Percentiles rank a stretch among this genome's conserved stretches.
Evolutionary conservation across 2,888 invertebrate genomes (phyloP).

Genomic region (Clusia tigrina): DNA sequence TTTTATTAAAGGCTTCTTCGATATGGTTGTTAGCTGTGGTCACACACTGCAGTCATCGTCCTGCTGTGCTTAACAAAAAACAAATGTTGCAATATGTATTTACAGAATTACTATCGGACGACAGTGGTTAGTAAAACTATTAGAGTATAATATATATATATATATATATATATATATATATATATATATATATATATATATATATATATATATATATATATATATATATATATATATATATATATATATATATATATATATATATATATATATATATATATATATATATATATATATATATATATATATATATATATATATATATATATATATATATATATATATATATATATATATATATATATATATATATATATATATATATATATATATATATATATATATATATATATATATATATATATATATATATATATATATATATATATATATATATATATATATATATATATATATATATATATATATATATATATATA

Average conservation of each 20-base stretch:
- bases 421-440: background rate
- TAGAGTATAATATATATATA: no score
- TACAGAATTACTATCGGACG: constrained; percentile 86
- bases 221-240: background rate
- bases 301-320: background rate
- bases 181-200: background rate
- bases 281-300: background rate
- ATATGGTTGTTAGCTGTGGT: constrained; percentile 87
- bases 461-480: background rate
- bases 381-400: background rate
- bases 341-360: background rate
- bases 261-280: background rate
- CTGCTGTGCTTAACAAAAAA: constrained; percentile 73
- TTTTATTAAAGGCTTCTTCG: constrained; percentile 74
- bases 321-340: background rate
- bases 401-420: background rate
- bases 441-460: background rate
- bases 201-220: background rate
- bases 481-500: background rate
- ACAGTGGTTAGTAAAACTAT: constrained; percentile 83
- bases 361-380: background rate
- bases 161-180: no score
- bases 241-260: background rate
- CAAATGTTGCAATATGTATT: constrained; percentile 81
- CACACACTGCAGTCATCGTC: constrained; percentile 79